Conservation (phyloP, 2,797 vertebrate species). For the Sebastiscus tertius region DNA sequence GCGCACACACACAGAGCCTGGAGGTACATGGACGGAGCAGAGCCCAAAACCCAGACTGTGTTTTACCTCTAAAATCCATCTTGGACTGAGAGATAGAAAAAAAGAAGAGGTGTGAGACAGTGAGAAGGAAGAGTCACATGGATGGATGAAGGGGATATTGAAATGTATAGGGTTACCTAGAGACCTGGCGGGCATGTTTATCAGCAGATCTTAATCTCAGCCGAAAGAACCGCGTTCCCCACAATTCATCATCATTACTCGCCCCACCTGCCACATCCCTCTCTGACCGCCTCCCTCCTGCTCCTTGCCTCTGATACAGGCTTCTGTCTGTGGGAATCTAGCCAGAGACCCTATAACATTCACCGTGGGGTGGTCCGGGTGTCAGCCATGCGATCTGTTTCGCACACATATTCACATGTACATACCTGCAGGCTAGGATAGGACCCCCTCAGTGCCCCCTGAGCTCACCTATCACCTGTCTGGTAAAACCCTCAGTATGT, state of each 20-base stretch:
- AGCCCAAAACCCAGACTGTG: not conserved
- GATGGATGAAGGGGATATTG: slow-evolving; percentile 29
- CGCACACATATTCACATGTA: slow-evolving; percentile 64
- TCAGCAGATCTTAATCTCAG: slow-evolving; percentile 84
- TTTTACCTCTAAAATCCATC: not conserved
- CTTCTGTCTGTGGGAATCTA: slow-evolving; percentile 38
- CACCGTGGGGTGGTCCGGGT: slow-evolving; percentile 61
- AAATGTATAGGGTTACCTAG: slow-evolving; percentile 73
- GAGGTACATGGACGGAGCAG: not conserved
- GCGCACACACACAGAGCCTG: not conserved
- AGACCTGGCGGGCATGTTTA: slow-evolving; percentile 77
- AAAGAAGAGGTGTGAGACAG: slow-evolving; percentile 9
- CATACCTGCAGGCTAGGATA: slow-evolving; percentile 61
- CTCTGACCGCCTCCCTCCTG: slow-evolving; percentile 29
- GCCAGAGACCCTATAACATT: slow-evolving; percentile 27
- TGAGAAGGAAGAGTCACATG: slow-evolving; percentile 21
- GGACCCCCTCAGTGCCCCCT: slow-evolving; percentile 16
- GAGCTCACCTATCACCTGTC: slow-evolving; percentile 67
- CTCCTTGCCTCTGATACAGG: slow-evolving; percentile 23
- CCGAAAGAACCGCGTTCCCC: slow-evolving; percentile 67
- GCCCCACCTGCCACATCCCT: slow-evolving; percentile 58
- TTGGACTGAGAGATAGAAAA: not conserved
- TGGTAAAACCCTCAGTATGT: slow-evolving; percentile 52
- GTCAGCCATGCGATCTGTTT: slow-evolving; percentile 67
- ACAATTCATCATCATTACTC: slow-evolving; percentile 78